These are phyloP conservation scores for Orchestia grillus DNA, from an alignment of 1,140 invertebrate genomes.

Conservation along the genomic window DNA sequence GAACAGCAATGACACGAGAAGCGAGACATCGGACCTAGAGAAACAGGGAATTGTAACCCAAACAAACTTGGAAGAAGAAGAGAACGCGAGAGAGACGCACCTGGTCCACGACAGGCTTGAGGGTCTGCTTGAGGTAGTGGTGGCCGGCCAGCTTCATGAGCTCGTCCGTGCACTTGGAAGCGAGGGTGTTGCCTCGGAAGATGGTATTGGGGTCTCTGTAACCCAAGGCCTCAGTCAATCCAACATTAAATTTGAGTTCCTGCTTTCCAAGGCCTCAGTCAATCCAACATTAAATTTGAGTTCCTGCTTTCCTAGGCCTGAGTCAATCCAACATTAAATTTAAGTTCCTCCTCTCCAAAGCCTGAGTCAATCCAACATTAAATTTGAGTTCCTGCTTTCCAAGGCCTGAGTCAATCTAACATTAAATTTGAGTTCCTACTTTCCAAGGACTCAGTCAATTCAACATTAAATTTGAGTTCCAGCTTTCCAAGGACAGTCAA, in stretches of 20 bases:
- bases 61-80: not conserved
- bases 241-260: constrained; percentile 77
- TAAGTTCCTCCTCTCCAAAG: constrained; percentile 78
- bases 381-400: no score
- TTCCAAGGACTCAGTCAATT: no score
- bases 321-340: no score
- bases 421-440: no score
- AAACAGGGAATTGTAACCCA: no score
- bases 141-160: constrained; percentile 91
- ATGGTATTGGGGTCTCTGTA: constrained; percentile 90
- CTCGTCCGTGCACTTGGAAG: constrained; percentile 96
- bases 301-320: constrained; percentile 76
- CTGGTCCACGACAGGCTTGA: constrained; percentile 85
- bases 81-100: constrained; percentile 72
- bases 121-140: constrained; percentile 87
- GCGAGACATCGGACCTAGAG: no score
- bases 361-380: no score
- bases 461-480: no score
- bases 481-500: no score
- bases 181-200: constrained; percentile 92
- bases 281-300: constrained; percentile 71
- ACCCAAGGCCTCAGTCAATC: not conserved
- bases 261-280: constrained; percentile 70
- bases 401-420: no score
- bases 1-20: no score